A percentile compares a stretch with the other conserved stretches of the same genome.
Evolutionary conservation across 2,888 invertebrate genomes (phyloP).

Genomic region (Cotesia congregata): DNA sequence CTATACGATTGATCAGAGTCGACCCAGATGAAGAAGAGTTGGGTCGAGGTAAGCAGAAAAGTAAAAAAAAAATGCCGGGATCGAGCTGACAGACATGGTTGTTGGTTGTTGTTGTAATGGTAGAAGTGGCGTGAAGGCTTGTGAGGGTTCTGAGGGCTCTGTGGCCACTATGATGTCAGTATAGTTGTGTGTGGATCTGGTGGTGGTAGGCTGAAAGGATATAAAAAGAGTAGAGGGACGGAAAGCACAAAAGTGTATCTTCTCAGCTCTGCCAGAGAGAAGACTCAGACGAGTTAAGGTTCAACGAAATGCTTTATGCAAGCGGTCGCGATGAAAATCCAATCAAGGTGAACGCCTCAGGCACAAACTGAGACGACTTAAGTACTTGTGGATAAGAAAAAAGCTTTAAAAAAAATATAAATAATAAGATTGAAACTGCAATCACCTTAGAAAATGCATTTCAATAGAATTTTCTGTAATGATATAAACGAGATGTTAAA

Average conservation of each 20-base stretch:
- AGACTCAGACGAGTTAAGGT: slow-evolving; percentile 26
- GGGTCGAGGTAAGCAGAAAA: slow-evolving; percentile 21
- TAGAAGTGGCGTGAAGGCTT: background rate
- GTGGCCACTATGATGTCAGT: background rate
- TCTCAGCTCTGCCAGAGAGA: slow-evolving; percentile 23
- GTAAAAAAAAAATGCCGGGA: background rate
- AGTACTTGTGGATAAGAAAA: slow-evolving; percentile 25
- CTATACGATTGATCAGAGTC: slow-evolving; percentile 14
- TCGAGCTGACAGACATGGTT: slow-evolving; percentile 13
- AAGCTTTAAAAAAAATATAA: slow-evolving; percentile 14
- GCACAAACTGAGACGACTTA: slow-evolving; percentile 30
- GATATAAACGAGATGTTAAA: slow-evolving; percentile 1
- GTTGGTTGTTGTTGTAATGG: slow-evolving; percentile 6
- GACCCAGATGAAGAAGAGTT: slow-evolving; percentile 15
- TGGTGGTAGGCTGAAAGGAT: slow-evolving; percentile 16
- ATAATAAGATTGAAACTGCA: background rate
- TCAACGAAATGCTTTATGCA: slow-evolving; percentile 50
- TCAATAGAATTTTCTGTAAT: background rate
- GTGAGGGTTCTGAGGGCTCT: background rate
- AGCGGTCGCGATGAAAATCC: slow-evolving; percentile 53
- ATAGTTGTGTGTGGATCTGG: slow-evolving; percentile 5
- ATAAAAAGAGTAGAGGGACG: slow-evolving; percentile 13
- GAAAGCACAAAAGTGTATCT: slow-evolving; percentile 40
- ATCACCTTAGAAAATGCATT: slow-evolving; percentile 10
- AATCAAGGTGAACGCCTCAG: slow-evolving; percentile 47